Base-by-base conservation (phyloP, 2,888 invertebrate genomes). In the Meta bourneti region DNA sequence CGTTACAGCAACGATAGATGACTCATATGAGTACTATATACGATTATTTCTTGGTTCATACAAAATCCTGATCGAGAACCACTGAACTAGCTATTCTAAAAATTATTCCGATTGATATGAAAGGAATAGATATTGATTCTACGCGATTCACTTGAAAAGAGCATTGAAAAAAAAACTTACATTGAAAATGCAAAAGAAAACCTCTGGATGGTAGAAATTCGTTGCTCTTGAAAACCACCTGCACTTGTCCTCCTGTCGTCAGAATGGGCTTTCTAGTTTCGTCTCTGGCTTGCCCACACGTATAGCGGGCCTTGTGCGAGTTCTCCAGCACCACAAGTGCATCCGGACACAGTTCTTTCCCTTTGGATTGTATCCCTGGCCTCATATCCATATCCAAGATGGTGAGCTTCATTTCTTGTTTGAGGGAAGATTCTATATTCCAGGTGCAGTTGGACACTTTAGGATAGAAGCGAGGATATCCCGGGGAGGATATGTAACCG, bases 381-480 rank as follows among this genome's bases (percentile, higher is more conserved):
- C 97, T 96, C 94, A 97, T 95, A 92, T 97, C 96, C 93, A 97
- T 96, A 95, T 97, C 97, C 93, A 97, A 95, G 61, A 97, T 95
- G 0, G 96, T 96, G 82, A 97, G 94, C 93, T 96, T 95, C 87
- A 97, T 96, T 94, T 95, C 95, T 94, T 97, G 97, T 90, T 96
- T 96, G 0, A 96, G 95, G 78, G 96, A 95, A 0, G 96, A 96
- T 77, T 95, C 95, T 88, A 97, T 95, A 92, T 95, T 96, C 97
- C 97, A 97, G 71, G 96, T 95, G 94, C 97, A 97, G 93, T 96
- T 95, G 94, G 94, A 95, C 71, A 96, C 96, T 0, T 97, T 97
- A 16, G 97, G 95, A 94, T 97, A 97, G 95, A 96, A 97, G 93
- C 96, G 96, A 0, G 97, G 97, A 95, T 97, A 97, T 8, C 97